Conservation (phyloP, 64 coral and sea anemone species). For the Dendronephthya gigantea region DNA sequence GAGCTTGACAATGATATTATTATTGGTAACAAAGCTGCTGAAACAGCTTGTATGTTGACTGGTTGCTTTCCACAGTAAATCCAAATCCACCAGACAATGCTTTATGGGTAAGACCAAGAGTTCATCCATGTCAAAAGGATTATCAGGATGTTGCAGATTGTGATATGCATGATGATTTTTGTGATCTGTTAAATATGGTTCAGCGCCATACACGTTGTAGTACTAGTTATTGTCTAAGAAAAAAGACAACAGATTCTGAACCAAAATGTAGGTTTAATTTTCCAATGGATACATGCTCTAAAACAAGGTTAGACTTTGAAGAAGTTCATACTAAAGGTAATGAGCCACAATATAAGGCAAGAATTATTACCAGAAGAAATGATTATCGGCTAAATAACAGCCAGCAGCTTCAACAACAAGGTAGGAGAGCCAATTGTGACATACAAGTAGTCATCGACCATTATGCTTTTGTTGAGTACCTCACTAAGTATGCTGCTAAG, state of each 20-base stretch:
- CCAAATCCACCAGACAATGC: conserved; percentile 16
- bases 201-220: conserved; percentile 26
- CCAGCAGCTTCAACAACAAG: not conserved
- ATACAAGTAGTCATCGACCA: not conserved
- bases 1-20: conserved; percentile 18
- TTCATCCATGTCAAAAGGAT: conserved; percentile 16
- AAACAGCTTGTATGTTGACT: conserved; percentile 35
- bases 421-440: too few relatives aligned
- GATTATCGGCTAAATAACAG: not conserved
- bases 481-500: not conserved
- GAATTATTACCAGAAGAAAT: not conserved
- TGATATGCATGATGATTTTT: conserved; percentile 21
- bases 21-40: conserved; percentile 14
- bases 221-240: conserved; percentile 19
- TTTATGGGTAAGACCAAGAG: conserved; percentile 26
- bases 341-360: not conserved
- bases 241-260: conserved; percentile 16
- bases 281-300: not conserved
- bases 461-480: not conserved
- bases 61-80: conserved; percentile 22
- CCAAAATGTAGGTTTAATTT: conserved; percentile 29
- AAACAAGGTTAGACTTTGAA: not conserved
- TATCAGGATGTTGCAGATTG: conserved; percentile 8
- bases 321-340: not conserved
- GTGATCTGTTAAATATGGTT: conserved; percentile 31